Conservation (phyloP, 2,888 invertebrate species). For the Heteromurus nitidus region DNA sequence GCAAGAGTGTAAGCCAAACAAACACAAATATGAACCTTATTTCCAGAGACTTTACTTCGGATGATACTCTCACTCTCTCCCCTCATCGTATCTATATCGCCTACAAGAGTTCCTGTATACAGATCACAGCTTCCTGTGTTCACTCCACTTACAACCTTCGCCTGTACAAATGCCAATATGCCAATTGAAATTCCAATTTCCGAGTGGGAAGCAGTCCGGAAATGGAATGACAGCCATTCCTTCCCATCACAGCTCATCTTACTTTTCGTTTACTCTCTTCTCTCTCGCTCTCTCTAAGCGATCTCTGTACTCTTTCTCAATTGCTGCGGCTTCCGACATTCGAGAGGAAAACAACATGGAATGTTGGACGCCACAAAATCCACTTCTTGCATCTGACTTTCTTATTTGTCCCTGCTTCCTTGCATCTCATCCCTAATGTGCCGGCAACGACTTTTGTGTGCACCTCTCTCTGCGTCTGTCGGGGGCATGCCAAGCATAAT, state of each 20-base stretch:
- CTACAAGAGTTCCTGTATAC: constrained; percentile 46
- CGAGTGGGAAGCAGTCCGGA: constrained; percentile 65
- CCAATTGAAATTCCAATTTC: constrained; percentile 68
- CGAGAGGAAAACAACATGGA: constrained; percentile 55
- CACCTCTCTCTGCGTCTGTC: not conserved
- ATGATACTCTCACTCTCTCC: constrained; percentile 17
- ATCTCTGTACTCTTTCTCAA: constrained; percentile 20
- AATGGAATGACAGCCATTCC: constrained; percentile 68
- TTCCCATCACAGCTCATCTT: constrained; percentile 62
- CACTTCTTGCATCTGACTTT: constrained; percentile 41
- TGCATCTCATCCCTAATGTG: constrained; percentile 48
- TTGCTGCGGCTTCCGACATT: constrained; percentile 40
- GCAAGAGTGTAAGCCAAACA: not conserved
- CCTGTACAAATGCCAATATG: constrained; percentile 75
- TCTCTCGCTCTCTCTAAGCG: not conserved
- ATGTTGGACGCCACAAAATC: constrained; percentile 61
- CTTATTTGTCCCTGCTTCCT: constrained; percentile 29
- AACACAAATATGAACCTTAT: no score
- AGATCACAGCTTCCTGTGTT: constrained; percentile 59
- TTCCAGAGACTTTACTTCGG: no score
- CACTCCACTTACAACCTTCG: constrained; percentile 35
- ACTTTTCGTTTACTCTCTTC: constrained; percentile 5
- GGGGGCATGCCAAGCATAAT: not conserved
- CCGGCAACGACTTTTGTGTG: constrained; percentile 10
- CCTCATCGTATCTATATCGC: constrained; percentile 22